Base-by-base conservation (phyloP, 2,888 invertebrate species). In the Adelphocoris suturalis region DNA sequence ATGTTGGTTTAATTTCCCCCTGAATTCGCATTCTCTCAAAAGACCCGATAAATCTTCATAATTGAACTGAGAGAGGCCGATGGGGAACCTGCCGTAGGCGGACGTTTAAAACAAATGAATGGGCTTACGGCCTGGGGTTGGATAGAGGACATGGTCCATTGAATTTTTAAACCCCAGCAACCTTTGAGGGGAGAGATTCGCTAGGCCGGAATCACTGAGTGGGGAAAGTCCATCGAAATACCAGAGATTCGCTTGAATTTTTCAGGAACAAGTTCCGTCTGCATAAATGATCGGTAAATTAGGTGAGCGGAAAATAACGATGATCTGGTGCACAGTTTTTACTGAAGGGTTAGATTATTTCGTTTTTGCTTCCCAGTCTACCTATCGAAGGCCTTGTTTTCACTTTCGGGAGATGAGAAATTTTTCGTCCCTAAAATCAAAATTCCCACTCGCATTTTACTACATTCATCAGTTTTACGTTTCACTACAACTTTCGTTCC, bases 11-110 rank as follows among this genome's bases (percentile, higher is more conserved):
- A 52, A 52, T 52, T 52, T 52, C 52, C 52, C 16, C 16, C 52
- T 11, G 5, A 52, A 52, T 52, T 52, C 52, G 52, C 14, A 52
- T 52, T 52, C 52, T 52, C 52, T 52, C 52, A 52, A 52, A 52
- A 52, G 52, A 52, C 52, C 52, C 52, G 52, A 52, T 52, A 52
- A 52, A 52, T 52, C 52, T 52, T 52, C 52, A 52, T 52, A 52
- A 52, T 52, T 52, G 52, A 52, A 52, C 52, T 52, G 52, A 52
- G 52, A 52, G 52, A 52, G 52, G 52, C 52, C 52, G 52, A 52
- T 52, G 52, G 52, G 52, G 52, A 52, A 52, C 52, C 52, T 52
- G 52, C 52, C 52, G 52, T 52, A 52, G 52, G 52, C 52, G 52
- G 52, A 52, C 52, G 52, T 52, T 52, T 52, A 52, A 52, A 52